Evolutionary conservation across 1,140 invertebrate species (phyloP).

Genomic region (Himalopsyche phryganea): DNA sequence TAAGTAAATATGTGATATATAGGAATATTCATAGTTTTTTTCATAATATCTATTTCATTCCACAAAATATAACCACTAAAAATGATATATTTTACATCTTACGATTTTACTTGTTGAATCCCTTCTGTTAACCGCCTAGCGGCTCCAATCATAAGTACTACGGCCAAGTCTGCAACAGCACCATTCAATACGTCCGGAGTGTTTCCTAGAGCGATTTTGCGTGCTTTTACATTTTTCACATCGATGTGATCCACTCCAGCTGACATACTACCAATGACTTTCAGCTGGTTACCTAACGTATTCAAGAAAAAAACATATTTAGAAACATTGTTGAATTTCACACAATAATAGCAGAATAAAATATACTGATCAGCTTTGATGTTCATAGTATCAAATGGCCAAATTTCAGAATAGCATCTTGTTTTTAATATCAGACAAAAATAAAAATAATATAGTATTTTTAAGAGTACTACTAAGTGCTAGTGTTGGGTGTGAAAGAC

Average conservation of each 20-base stretch:
- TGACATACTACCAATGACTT: conserved; percentile 84
- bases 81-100: too few species aligned
- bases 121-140: conserved; percentile 74
- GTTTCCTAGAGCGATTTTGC: conserved; percentile 69
- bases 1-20: too few species aligned
- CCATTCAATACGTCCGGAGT: conserved; percentile 77
- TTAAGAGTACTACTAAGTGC: neutral
- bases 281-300: conserved; percentile 71
- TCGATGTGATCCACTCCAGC: conserved; percentile 79
- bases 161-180: conserved; percentile 79
- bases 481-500: too few species aligned
- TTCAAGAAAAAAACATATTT: conserved; percentile 2
- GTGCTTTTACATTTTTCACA: conserved; percentile 59
- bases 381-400: neutral
- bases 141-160: conserved; percentile 71
- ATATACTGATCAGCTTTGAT: neutral
- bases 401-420: conserved; percentile 5
- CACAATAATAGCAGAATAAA: neutral
- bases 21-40: too few species aligned
- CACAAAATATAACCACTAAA: too few species aligned
- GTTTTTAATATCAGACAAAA: neutral
- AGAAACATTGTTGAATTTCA: neutral
- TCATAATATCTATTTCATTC: too few species aligned
- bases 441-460: neutral
- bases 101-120: conserved; percentile 61